Percentiles rank a stretch among this genome's conserved stretches.
Conservation (phyloP, 2,113 vertebrate genomes). For the Nibea coibor region DNA sequence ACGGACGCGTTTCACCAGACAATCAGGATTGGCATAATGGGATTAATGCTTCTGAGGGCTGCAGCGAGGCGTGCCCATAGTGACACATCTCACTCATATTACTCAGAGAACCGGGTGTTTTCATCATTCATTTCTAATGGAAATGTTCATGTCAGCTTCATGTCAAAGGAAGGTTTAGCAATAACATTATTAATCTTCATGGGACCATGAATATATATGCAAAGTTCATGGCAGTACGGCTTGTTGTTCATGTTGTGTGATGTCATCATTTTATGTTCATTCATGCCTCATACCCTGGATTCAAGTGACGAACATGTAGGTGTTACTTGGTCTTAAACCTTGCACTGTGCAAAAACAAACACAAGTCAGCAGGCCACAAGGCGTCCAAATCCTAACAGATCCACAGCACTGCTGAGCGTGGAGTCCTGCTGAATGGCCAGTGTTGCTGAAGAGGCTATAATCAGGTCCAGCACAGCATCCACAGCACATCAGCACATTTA, state of each 20-base stretch:
- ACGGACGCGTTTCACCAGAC: no score
- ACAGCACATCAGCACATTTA: constrained; percentile 50
- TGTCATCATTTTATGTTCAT: no score
- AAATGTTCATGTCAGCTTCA: no score
- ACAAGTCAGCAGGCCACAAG: constrained; percentile 23
- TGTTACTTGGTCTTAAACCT: neutral
- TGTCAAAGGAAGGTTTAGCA: no score
- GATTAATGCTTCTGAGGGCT: no score
- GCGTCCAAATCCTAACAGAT: constrained; percentile 22
- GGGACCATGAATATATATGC: neutral
- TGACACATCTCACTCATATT: no score
- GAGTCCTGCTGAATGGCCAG: constrained; percentile 22
- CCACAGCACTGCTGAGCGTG: constrained; percentile 19
- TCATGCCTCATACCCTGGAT: neutral
- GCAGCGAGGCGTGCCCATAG: no score
- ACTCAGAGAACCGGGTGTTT: no score
- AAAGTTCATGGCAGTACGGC: neutral
- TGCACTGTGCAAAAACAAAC: neutral
- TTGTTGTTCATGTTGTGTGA: neutral
- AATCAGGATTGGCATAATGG: no score
- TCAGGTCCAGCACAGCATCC: constrained; percentile 13
- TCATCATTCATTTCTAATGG: no score
- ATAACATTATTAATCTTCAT: no score
- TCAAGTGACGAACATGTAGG: neutral
- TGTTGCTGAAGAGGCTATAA: constrained; percentile 46